phyloP scores from a whole-genome alignment of 2,113 vertebrate genomes.

The Rhombomys opimus region DNA sequence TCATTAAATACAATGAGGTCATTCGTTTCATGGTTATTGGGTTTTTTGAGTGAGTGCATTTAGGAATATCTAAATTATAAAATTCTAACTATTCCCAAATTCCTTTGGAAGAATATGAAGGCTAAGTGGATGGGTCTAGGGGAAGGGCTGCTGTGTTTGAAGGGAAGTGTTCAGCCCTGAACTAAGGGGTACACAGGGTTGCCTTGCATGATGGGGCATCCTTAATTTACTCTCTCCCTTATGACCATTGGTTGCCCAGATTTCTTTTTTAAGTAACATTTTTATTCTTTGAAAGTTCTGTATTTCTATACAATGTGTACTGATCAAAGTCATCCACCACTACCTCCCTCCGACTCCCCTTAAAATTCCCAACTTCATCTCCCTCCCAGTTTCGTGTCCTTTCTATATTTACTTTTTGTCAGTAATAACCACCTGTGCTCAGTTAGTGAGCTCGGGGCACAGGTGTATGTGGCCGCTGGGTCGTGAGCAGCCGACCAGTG shows the following conservation, averaged over 20 bases:
- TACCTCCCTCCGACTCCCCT: neutral
- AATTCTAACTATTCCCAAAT: neutral
- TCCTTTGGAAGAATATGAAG: neutral
- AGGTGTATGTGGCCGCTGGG: neutral
- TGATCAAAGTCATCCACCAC: neutral
- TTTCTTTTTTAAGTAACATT: neutral
- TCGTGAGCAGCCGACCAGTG: neutral
- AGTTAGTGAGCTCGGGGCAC: neutral
- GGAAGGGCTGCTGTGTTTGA: neutral
- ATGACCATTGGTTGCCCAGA: neutral
- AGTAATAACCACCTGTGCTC: neutral
- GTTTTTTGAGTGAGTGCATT: neutral
- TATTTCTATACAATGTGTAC: too few species aligned
- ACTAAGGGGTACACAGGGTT: neutral
- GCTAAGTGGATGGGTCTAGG: neutral
- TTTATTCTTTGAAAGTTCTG: neutral
- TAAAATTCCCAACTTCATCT: neutral
- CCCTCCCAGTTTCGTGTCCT: too few species aligned
- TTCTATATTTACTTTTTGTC: neutral
- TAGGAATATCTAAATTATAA: neutral
- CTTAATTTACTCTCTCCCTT: neutral
- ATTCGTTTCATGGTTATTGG: constrained; percentile 1
- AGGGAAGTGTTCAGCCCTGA: neutral
- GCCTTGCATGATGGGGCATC: neutral
- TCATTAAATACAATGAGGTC: neutral